Conservation (phyloP, 1,140 invertebrate species). For the Stenopsyche tienmushanensis region DNA sequence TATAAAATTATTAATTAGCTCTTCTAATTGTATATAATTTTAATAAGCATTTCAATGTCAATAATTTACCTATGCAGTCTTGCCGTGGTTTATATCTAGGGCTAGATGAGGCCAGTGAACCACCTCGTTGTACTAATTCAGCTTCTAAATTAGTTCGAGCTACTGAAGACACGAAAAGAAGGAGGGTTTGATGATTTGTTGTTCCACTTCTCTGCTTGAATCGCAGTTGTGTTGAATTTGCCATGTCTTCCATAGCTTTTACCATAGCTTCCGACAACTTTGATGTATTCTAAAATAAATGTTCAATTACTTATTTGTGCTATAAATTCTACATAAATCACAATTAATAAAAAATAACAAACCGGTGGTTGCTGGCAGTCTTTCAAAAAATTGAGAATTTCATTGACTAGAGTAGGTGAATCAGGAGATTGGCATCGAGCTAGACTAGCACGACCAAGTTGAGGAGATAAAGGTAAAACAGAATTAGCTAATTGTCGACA, state of each 20-base stretch:
- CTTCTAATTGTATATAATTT: background rate
- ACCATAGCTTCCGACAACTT: constrained; percentile 77
- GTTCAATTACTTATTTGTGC: background rate
- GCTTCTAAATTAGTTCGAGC: constrained; percentile 91
- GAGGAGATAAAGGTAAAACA: constrained; percentile 83
- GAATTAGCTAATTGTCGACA: constrained; percentile 93
- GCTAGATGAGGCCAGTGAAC: constrained; percentile 65
- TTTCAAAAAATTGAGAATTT: constrained; percentile 65
- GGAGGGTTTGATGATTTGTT: constrained; percentile 72
- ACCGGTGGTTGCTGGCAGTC: constrained; percentile 67
- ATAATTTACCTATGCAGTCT: constrained; percentile 69
- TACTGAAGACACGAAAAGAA: constrained; percentile 88
- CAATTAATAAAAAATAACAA: constrained; percentile 43
- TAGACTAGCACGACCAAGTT: constrained; percentile 63
- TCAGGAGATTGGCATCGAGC: constrained; percentile 59
- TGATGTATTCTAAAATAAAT: constrained; percentile 55
- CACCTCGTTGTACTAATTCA: constrained; percentile 84
- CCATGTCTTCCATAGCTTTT: constrained; percentile 93
- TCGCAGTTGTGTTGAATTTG: constrained; percentile 66
- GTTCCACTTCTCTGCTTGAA: constrained; percentile 56
- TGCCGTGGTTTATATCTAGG: constrained; percentile 72
- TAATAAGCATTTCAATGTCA: constrained; percentile 10
- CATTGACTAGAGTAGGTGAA: constrained; percentile 58
- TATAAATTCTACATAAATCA: constrained; percentile 17
- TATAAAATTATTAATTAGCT: constrained; percentile 32